Evolutionary conservation across 2,113 vertebrate species (phyloP).

Genomic region (Maccullochella peelii): DNA sequence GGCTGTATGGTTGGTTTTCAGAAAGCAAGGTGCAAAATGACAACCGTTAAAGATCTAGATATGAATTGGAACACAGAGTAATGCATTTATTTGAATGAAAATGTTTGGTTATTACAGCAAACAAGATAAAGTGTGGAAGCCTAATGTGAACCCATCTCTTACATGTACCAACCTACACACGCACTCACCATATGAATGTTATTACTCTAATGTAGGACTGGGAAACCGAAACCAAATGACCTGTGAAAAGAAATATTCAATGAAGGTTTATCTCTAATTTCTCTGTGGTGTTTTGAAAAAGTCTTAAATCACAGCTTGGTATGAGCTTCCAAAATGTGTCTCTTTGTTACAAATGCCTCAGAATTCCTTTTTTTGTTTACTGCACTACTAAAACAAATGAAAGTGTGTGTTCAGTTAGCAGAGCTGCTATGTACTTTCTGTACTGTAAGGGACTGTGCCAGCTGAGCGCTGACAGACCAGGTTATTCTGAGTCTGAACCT

Average conservation of each 20-base stretch:
- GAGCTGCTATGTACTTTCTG: conserved; percentile 21
- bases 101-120: no score
- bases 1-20: not conserved
- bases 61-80: no score
- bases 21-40: no score
- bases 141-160: no score
- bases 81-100: not conserved
- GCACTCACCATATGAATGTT: not conserved
- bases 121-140: no score
- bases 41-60: no score
- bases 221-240: not conserved
- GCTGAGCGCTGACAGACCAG: conserved; percentile 64
- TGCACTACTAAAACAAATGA: not conserved
- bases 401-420: not conserved
- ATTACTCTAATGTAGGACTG: not conserved
- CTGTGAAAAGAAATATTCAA: not conserved
- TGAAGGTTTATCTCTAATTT: not conserved
- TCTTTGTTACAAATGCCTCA: not conserved
- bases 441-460: conserved; percentile 62
- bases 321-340: not conserved
- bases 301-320: no score
- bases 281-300: not conserved
- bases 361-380: no score
- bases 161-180: not conserved
- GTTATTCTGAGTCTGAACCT: conserved; percentile 82